Conservation (phyloP, 2,888 invertebrate genomes). For the Cheilosia vernalis region DNA sequence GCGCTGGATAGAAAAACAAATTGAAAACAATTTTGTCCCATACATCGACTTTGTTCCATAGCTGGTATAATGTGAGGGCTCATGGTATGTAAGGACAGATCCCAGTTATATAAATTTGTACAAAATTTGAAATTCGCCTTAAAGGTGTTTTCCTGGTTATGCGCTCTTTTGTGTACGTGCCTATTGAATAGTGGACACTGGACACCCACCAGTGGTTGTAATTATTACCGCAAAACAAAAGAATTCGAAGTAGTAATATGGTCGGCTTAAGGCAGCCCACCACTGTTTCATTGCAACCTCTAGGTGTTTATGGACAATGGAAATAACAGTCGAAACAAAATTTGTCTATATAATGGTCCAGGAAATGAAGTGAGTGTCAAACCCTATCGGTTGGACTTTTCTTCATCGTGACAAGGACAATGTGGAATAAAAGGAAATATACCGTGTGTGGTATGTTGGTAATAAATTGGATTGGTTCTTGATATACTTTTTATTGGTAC, state of each 20-base stretch:
- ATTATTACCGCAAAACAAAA: neutral
- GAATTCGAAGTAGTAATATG: neutral
- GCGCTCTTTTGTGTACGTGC: neutral
- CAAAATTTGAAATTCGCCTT: slow-evolving; percentile 2
- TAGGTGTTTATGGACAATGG: neutral
- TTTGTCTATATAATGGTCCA: too few relatives aligned
- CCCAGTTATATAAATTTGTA: neutral
- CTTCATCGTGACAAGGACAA: too few relatives aligned
- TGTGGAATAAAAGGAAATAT: too few relatives aligned
- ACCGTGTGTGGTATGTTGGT: too few relatives aligned
- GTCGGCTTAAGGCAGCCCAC: neutral
- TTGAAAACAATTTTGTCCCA: neutral
- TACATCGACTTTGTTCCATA: neutral
- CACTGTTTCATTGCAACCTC: neutral
- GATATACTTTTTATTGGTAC: too few relatives aligned
- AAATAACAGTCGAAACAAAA: neutral
- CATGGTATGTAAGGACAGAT: neutral
- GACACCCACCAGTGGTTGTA: neutral
- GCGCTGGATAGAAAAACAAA: neutral
- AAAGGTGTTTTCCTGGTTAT: neutral
- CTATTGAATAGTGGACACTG: neutral
- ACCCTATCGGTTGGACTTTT: too few relatives aligned
- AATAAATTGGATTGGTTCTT: too few relatives aligned
- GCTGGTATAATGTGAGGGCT: too few relatives aligned
- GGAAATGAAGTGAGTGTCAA: too few relatives aligned